Percentiles rank a stretch among this genome's conserved stretches.
phyloP scores from a whole-genome alignment of 2,888 invertebrate species.

The Neoaliturus tenellus region DNA sequence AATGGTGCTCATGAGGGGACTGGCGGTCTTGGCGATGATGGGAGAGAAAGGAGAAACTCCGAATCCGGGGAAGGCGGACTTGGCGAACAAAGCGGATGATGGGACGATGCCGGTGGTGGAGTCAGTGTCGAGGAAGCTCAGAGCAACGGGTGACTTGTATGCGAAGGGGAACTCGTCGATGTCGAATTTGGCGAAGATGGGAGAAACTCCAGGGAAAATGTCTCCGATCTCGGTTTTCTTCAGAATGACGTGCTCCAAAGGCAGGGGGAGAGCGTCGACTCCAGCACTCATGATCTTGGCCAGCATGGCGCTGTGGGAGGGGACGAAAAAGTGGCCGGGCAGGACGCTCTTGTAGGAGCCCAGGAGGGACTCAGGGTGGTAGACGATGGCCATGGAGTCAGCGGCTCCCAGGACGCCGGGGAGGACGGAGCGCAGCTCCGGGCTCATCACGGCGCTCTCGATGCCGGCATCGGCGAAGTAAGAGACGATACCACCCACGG shows the following conservation, averaged over 20 bases:
- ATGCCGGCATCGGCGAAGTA: background rate
- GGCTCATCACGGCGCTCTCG: background rate
- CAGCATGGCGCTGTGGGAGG: background rate
- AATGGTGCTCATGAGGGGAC: background rate
- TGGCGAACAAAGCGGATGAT: constrained; percentile 10
- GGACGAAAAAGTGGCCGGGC: background rate
- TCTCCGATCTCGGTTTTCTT: background rate
- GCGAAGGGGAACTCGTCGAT: constrained; percentile 15
- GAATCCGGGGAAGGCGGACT: constrained; percentile 52
- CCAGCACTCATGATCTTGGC: background rate
- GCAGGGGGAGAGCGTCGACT: background rate
- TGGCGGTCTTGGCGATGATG: background rate
- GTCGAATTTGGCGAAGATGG: background rate
- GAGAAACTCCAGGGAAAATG: background rate
- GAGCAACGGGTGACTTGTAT: background rate
- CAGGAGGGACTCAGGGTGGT: background rate
- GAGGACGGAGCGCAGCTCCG: background rate
- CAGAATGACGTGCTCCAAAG: background rate
- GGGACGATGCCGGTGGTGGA: constrained; percentile 7
- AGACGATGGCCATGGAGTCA: constrained; percentile 15
- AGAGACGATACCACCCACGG: background rate
- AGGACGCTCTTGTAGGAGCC: background rate
- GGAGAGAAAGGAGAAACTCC: background rate
- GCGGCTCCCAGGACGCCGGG: constrained; percentile 2
- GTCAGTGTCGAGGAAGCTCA: background rate